Conservation (phyloP, 2,797 vertebrate genomes). For the Remorina albescens region DNA sequence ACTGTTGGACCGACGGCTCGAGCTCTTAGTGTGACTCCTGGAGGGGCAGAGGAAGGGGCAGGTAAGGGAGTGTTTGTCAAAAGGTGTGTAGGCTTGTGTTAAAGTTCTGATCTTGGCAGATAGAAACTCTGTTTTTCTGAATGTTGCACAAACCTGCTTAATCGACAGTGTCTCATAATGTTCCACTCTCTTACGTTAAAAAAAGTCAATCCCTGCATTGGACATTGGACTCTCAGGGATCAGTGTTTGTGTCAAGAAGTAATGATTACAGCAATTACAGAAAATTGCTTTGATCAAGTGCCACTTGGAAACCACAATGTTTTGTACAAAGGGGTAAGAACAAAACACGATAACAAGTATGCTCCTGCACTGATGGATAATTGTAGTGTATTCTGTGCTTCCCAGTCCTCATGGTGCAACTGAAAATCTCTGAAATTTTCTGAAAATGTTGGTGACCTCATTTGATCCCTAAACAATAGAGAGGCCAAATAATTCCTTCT, state of each 20-base stretch:
- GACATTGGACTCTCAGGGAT: neutral
- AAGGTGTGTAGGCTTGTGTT: neutral
- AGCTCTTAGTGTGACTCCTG: slow-evolving; percentile 95
- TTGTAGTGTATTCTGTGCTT: neutral
- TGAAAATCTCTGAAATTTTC: no score
- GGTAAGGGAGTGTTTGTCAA: neutral
- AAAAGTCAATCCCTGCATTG: neutral
- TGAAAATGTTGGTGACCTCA: no score
- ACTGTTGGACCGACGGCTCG: slow-evolving; percentile 93
- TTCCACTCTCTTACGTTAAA: neutral
- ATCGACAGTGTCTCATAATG: neutral
- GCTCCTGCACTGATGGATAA: neutral
- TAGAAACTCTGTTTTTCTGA: neutral
- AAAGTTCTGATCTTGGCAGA: neutral
- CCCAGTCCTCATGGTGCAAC: no score
- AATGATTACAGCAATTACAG: neutral
- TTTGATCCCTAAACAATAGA: no score
- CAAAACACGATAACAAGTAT: neutral
- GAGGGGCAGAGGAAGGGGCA: neutral
- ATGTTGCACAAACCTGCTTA: neutral
- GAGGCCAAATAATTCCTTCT: no score
- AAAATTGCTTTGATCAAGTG: neutral
- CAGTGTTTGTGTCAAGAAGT: neutral
- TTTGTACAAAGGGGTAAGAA: neutral
- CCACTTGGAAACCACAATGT: neutral